Conservation (phyloP, 2,113 vertebrate species). For the Melanotaenia duboulayi region DNA sequence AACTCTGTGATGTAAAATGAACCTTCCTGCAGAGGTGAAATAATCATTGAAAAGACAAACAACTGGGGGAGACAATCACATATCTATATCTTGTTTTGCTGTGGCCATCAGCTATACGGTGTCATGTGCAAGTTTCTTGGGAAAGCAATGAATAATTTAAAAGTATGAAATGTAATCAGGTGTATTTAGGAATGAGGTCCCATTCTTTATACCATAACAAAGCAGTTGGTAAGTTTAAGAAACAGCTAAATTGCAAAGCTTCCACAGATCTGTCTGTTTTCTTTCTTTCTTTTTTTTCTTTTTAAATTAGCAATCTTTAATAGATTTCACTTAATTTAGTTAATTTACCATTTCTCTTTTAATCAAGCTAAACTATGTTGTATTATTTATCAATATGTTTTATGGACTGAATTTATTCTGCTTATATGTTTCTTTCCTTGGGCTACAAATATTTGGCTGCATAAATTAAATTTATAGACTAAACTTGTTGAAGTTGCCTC, state of each 20-base stretch:
- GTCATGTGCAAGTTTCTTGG: constrained; percentile 5
- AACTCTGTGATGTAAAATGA: neutral
- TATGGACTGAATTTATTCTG: no score
- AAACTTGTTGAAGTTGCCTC: neutral
- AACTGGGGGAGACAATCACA: neutral
- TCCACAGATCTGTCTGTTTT: no score
- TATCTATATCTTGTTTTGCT: neutral
- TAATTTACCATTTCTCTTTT: no score
- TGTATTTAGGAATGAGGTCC: neutral
- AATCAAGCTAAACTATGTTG: no score
- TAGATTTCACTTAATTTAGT: no score
- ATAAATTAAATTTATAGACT: no score
- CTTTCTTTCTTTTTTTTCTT: no score
- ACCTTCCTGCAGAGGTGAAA: neutral
- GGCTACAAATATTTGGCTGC: no score
- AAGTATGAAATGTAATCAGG: constrained; percentile 21
- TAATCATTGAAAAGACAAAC: neutral
- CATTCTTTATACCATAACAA: neutral
- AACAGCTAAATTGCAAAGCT: neutral
- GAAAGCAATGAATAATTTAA: constrained; percentile 32
- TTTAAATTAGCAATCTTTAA: no score
- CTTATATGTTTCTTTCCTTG: no score
- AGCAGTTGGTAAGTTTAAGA: neutral
- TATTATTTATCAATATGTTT: no score
- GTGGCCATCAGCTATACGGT: neutral